Evolutionary conservation across 2,113 vertebrate genomes (phyloP).

Genomic region (Sapayoa aenigma): DNA sequence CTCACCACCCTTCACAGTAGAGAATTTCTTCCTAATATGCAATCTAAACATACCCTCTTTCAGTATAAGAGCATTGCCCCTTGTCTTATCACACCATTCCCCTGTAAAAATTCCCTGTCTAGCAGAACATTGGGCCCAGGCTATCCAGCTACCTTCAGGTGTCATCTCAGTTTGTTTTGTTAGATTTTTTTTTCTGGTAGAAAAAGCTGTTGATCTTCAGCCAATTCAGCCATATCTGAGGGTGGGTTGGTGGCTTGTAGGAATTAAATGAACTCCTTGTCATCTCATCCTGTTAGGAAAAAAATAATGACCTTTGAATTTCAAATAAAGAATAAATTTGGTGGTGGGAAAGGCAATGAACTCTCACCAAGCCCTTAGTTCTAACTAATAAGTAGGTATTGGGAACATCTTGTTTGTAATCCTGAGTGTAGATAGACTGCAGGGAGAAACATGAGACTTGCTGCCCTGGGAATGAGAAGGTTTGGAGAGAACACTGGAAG

Average conservation of each 20-base stretch:
- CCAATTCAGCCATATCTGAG: not conserved
- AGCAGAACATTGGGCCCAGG: not conserved
- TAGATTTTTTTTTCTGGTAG: not conserved
- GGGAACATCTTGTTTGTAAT: not conserved
- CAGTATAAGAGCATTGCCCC: not conserved
- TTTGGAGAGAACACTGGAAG: not conserved
- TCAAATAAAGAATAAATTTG: not conserved
- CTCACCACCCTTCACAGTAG: not conserved
- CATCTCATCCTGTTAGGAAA: not conserved
- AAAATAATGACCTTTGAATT: not conserved
- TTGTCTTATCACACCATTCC: not conserved
- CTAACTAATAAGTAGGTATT: not conserved
- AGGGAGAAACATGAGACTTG: accelerated
- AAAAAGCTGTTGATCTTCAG: not conserved
- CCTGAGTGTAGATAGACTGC: not conserved
- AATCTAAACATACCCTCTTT: not conserved
- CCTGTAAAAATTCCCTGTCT: not conserved
- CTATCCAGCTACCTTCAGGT: not conserved
- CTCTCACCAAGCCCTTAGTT: not conserved
- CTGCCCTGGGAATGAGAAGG: not conserved
- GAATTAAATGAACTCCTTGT: not conserved
- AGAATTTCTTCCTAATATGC: not conserved
- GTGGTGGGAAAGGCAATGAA: not conserved
- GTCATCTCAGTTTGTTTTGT: not conserved
- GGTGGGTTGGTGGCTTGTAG: accelerated